Conservation (phyloP, 2,888 invertebrate species). For the Drosophila rellima region DNA sequence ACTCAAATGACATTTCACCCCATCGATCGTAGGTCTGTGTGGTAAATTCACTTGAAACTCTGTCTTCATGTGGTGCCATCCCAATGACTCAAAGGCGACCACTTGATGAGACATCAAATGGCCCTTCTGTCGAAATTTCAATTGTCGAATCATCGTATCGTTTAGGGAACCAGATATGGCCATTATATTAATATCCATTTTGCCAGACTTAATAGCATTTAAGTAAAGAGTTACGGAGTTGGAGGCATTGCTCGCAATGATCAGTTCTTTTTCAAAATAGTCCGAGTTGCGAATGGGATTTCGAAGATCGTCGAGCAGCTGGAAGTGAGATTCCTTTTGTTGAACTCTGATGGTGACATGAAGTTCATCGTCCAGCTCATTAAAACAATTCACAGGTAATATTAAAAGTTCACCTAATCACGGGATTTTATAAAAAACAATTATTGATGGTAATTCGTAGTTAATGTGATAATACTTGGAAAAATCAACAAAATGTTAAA, state of each 20-base stretch:
- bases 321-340: neutral
- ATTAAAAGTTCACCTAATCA: slow-evolving; percentile 37
- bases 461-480: too few relatives aligned
- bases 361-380: neutral
- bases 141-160: neutral
- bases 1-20: slow-evolving; percentile 27
- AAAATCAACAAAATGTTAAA: too few relatives aligned
- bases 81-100: neutral
- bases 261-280: neutral
- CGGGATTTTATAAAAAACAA: neutral
- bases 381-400: slow-evolving; percentile 27
- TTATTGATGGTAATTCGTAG: neutral
- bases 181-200: slow-evolving; percentile 10
- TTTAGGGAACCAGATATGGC: neutral
- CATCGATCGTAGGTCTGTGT: neutral
- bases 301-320: neutral
- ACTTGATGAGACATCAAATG: neutral
- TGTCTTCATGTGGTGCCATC: neutral
- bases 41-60: neutral
- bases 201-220: slow-evolving; percentile 6
- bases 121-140: neutral
- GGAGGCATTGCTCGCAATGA: neutral
- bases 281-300: neutral
- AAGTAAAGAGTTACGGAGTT: neutral
- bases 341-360: slow-evolving; percentile 11